These are phyloP conservation scores for Phoenicopterus ruber DNA, from an alignment of 2,113 vertebrate species.

Conservation along the genomic window DNA sequence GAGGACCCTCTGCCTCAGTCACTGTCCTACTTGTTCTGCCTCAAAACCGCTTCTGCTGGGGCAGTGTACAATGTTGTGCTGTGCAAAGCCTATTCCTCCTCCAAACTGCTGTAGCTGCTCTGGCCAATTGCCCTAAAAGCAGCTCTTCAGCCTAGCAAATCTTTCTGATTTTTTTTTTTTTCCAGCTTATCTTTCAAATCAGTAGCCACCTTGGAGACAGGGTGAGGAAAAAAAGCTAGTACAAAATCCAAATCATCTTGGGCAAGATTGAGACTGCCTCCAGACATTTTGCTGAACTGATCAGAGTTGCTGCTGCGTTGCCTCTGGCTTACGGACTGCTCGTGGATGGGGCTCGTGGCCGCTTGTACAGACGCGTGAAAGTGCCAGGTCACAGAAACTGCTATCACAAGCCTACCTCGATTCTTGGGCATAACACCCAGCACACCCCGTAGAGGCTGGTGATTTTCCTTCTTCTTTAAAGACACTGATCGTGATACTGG, in stretches of 20 bases:
- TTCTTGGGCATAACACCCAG: neutral
- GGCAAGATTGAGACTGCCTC: neutral
- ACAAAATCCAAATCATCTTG: neutral
- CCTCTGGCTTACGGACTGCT: neutral
- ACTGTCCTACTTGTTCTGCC: too few species aligned
- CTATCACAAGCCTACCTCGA: neutral
- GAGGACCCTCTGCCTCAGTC: neutral
- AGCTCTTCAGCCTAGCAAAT: neutral
- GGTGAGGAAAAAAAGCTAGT: neutral
- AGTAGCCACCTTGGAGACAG: neutral
- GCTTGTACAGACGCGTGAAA: neutral
- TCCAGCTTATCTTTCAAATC: neutral
- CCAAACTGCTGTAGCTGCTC: neutral
- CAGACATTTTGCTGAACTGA: neutral
- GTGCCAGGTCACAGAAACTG: neutral
- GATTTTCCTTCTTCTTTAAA: neutral
- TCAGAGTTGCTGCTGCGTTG: accelerated
- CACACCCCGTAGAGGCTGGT: neutral
- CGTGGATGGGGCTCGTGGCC: accelerated
- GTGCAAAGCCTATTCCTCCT: neutral
- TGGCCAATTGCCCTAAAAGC: neutral
- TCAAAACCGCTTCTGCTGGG: neutral
- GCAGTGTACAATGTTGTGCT: neutral
- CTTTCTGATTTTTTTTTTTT: neutral
- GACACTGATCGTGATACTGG: neutral